These are phyloP conservation scores for Hirtodrosophila trivittata DNA, from an alignment of 2,888 invertebrate species.

Conservation along the genomic window DNA sequence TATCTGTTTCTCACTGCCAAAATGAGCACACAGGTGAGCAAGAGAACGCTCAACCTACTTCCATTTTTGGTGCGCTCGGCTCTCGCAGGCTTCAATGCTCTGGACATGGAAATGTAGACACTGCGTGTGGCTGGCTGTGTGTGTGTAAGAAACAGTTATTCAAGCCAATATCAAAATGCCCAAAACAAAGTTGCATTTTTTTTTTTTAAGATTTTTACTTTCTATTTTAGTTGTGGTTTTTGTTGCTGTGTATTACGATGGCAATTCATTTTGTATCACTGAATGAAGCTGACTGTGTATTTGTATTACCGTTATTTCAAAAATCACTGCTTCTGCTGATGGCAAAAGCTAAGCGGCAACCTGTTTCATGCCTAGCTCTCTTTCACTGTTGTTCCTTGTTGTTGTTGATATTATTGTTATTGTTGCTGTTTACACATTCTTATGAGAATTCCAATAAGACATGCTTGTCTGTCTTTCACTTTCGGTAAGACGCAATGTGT, in stretches of 20 bases:
- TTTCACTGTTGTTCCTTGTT: constrained; percentile 13
- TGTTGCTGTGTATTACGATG: constrained; percentile 44
- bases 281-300: constrained; percentile 25
- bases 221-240: constrained; percentile 42
- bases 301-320: constrained; percentile 43
- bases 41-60: constrained; percentile 57
- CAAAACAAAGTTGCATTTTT: constrained; percentile 48
- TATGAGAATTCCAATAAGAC: constrained; percentile 74
- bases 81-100: constrained; percentile 5
- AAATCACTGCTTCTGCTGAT: constrained; percentile 25
- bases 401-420: constrained; percentile 24
- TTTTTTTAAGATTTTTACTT: constrained; percentile 55
- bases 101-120: constrained; percentile 18
- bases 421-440: constrained; percentile 65
- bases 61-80: constrained; percentile 48
- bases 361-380: constrained; percentile 42
- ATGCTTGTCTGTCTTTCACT: constrained; percentile 60
- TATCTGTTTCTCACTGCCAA: constrained; percentile 15
- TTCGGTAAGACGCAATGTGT: constrained; percentile 46
- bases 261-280: constrained; percentile 27
- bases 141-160: constrained; percentile 54
- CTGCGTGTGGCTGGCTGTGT: constrained; percentile 4
- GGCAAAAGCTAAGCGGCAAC: constrained; percentile 42
- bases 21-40: constrained; percentile 46
- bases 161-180: constrained; percentile 46